Evolutionary conservation across 2,888 invertebrate species (phyloP).

Genomic region (Pseudococcus jackbeardsleyi): DNA sequence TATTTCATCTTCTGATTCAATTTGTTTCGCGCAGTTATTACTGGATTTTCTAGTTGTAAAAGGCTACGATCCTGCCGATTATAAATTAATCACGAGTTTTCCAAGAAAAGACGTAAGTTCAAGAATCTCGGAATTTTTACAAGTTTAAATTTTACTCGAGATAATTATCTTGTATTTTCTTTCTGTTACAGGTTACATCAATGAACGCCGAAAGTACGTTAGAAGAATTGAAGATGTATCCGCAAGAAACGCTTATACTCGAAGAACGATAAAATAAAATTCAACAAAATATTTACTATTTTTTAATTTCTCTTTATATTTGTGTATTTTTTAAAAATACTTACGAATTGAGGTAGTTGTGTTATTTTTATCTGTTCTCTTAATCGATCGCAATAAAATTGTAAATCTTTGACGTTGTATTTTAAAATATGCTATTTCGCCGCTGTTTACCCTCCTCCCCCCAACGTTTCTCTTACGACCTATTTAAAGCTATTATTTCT

Average conservation of each 20-base stretch:
- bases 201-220: conserved; percentile 83
- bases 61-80: conserved; percentile 89
- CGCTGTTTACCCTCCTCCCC: background rate
- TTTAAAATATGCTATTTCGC: conserved; percentile 47
- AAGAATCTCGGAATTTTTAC: background rate
- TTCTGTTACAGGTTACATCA: conserved; percentile 79
- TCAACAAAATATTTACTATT: conserved; percentile 39
- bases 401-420: conserved; percentile 58
- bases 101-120: conserved; percentile 93
- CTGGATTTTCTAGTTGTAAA: conserved; percentile 89
- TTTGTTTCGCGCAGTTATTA: conserved; percentile 75
- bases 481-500: background rate
- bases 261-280: conserved; percentile 84
- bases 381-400: conserved; percentile 60
- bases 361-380: conserved; percentile 50
- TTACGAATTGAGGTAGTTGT: conserved; percentile 56
- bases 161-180: conserved; percentile 37
- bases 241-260: conserved; percentile 94
- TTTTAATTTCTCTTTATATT: conserved; percentile 34
- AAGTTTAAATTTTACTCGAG: background rate
- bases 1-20: conserved; percentile 13
- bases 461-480: background rate
- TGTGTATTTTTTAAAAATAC: conserved; percentile 53
- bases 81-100: conserved; percentile 93
- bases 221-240: conserved; percentile 86